Conservation (phyloP, 1,140 invertebrate species). For the Cotesia vestalis region DNA sequence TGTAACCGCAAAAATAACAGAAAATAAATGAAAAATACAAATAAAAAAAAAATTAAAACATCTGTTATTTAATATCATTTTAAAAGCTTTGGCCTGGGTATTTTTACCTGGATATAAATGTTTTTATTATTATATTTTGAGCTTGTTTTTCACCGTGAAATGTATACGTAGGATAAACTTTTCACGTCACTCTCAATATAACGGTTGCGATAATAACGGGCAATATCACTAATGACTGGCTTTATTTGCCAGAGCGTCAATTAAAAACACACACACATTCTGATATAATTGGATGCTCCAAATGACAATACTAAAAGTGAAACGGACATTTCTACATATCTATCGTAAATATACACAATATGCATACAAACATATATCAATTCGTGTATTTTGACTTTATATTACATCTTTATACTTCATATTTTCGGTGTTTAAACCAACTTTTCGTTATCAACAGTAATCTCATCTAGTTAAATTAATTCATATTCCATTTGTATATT, state of each 20-base stretch:
- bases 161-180: not conserved
- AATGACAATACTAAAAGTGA: conserved; percentile 15
- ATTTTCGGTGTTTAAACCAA: too few relatives aligned
- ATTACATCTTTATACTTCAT: too few relatives aligned
- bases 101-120: not conserved
- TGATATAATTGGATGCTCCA: conserved; percentile 33
- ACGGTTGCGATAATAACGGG: conserved; percentile 31
- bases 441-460: too few relatives aligned
- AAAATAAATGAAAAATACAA: not conserved
- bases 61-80: not conserved
- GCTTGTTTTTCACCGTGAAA: not conserved
- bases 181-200: conserved; percentile 17
- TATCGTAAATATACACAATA: too few relatives aligned
- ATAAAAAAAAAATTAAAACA: not conserved
- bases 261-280: conserved; percentile 27
- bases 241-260: conserved; percentile 31
- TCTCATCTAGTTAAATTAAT: too few relatives aligned
- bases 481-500: too few relatives aligned
- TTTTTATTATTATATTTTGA: not conserved
- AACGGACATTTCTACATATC: not conserved
- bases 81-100: not conserved
- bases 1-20: too few relatives aligned
- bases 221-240: conserved; percentile 34
- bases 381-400: too few relatives aligned
- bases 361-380: too few relatives aligned